Percentiles rank a stretch among this genome's conserved stretches.
Conservation (phyloP, 2,888 invertebrate species). For the Tiphia femorata region DNA sequence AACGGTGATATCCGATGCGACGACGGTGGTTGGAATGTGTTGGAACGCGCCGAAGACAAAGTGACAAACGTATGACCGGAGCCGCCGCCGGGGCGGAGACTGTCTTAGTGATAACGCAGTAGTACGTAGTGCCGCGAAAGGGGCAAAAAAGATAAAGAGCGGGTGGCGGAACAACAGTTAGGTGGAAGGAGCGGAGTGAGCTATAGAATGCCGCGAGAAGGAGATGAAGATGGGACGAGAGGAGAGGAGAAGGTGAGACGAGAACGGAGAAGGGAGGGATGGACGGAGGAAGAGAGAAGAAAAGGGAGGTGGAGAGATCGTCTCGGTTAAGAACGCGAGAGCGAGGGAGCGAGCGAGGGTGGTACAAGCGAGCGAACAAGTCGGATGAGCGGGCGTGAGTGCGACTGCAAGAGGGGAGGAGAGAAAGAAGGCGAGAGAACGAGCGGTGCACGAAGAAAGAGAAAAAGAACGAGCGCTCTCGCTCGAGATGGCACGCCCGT, state of each 20-base stretch:
- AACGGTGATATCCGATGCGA: constrained; percentile 13
- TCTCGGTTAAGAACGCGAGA: constrained; percentile 10
- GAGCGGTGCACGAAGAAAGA: constrained; percentile 1
- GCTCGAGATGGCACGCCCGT: constrained; percentile 25
- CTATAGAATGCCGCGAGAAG: too few species aligned
- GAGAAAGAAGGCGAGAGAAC: constrained; percentile 5
- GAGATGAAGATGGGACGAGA: too few species aligned
- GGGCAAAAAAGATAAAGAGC: constrained; percentile 8
- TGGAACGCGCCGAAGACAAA: too few species aligned
- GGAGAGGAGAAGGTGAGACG: not conserved
- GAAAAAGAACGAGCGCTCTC: constrained; percentile 11
- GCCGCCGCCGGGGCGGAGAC: too few species aligned
- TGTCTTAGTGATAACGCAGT: too few species aligned
- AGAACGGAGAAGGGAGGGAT: constrained; percentile 6
- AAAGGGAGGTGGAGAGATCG: constrained; percentile 2
- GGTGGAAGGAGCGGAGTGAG: not conserved
- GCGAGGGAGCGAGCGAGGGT: constrained; percentile 21
- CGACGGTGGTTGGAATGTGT: constrained; percentile 6
- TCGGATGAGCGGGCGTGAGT: not conserved
- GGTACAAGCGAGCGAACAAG: constrained; percentile 19
- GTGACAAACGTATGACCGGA: not conserved
- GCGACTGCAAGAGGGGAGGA: constrained; percentile 7
- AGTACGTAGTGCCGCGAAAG: too few species aligned
- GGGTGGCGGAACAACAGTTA: not conserved
- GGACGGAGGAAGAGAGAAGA: constrained; percentile 5